Evolutionary conservation across 2,113 vertebrate genomes (phyloP), one percentile per base, ranked within the genome.

Genomic region (Zapornia atra): DNA sequence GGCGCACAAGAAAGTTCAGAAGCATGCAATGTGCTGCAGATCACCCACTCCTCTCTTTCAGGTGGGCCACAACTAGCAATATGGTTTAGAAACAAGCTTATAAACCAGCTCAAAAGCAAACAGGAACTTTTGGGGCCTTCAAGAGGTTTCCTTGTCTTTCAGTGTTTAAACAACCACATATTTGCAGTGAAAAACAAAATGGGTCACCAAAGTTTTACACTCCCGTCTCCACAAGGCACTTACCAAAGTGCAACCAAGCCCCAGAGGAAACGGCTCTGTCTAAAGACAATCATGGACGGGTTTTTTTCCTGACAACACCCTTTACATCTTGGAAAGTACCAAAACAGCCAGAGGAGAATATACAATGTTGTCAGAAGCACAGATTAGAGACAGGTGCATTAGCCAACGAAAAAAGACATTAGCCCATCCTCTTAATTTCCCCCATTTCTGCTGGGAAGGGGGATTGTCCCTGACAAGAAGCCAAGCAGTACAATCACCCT

Each of bases 241-340:
- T 82, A 46, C 16, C 91, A 59, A 96, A 96, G 38, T 79, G 44
- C 51, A 70, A 77, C 12, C 12, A 18, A 75, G 63, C 79, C 65
- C 71, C 76, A 86, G 80, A 94, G 93, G 92, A 87, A 93, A 84
- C 10, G 1, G 71, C 50, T 66, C 50, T 21, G 59, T 76, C 61
- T 50, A 57, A 94, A 86, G 83, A 89, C 90, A 93, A 86, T 94
- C 25, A 20, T 29, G 44, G 88, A 80, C 19, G 1, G 1, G 73
- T 95, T 93, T 91, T 63, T 83, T 96, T 97, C 95, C 88, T 83
- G 95, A 93, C 97, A 92, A 96, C 95, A 93, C 95, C 95, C 95
- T 96, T 87, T 64, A 86, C 46, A 80, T 61, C 87, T 83, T 84
- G 88, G 92, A 97, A 92, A 86, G 4, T 19, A 82, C 68, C 92